Evolutionary conservation across 2,113 vertebrate species (phyloP), one percentile per base, ranked within the genome.

Genomic region (Megaceryle maxima): DNA sequence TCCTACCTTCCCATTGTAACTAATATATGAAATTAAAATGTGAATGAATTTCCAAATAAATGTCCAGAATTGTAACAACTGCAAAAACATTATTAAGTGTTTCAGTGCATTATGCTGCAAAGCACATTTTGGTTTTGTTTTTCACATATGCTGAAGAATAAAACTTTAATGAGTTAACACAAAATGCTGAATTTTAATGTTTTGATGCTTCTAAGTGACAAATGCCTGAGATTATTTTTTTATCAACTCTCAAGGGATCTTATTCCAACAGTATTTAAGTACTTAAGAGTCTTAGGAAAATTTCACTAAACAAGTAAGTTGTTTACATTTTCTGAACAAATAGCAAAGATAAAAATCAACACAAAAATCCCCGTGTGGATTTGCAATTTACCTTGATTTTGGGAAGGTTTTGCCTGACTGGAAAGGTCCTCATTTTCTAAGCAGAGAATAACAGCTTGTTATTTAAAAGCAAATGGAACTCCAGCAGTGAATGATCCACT

Each of bases 361-460:
- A 87, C 14, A 84, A 83, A 63, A 89, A 77, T 60, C 20, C 51
- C 74, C 90, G 81, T 51, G 33, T 14, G 84, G 41, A 88, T 78
- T 9, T 82, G 80, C 51, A 93, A 90, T 97, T 98, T 98, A 98
- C 98, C 97, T 97, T 97, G 98, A 96, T 93, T 98, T 91, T 98
- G 98, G 51, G 97, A 83, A 92, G 98, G 66, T 96, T 98, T 98
- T 95, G 97, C 51, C 77, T 98, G 98, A 90, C 43, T 97, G 80
- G 97, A 96, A 95, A 97, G 93, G 56, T 98, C 98, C 82, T 98
- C 98, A 87, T 95, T 98, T 97, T 98, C 98, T 98, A 95, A 68
- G 91, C 33, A 83, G 70, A 97, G 83, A 92, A 95, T 29, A 96
- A 83, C 8, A 96, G 28, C 39, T 56, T 88, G 83, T 97, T 80